Evolutionary conservation across 1,140 invertebrate species (phyloP).

Genomic region (Bombus cullumanus): DNA sequence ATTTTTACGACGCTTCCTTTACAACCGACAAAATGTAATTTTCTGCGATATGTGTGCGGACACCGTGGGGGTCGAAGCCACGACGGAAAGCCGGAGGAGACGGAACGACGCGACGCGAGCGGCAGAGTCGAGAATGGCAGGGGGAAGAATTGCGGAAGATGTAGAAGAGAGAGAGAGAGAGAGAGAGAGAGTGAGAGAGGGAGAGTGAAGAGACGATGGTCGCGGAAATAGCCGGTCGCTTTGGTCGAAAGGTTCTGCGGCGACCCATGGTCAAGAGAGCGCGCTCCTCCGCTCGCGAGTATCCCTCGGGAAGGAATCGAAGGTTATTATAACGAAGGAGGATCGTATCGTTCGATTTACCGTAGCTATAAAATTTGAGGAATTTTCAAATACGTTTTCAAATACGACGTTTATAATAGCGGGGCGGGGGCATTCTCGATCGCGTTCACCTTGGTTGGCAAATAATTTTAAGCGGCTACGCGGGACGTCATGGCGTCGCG

Average conservation of each 20-base stretch:
- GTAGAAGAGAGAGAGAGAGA: too few relatives aligned
- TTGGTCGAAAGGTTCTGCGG: constrained; percentile 5
- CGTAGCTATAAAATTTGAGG: constrained; percentile 56
- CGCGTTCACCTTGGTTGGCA: neutral
- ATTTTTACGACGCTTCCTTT: constrained; percentile 81
- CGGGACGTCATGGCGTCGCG: constrained; percentile 39
- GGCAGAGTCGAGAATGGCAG: neutral
- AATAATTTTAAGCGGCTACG: constrained; percentile 38
- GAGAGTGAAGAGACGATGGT: neutral
- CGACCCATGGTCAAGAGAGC: neutral
- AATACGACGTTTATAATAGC: constrained; percentile 37
- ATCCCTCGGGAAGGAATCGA: constrained; percentile 29
- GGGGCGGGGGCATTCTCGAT: neutral
- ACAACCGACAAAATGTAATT: constrained; percentile 82
- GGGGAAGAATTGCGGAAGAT: neutral
- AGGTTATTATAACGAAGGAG: constrained; percentile 41
- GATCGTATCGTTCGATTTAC: constrained; percentile 54
- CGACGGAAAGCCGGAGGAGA: neutral
- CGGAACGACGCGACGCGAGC: neutral
- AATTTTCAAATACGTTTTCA: constrained; percentile 48
- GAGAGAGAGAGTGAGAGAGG: neutral
- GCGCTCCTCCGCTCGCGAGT: neutral
- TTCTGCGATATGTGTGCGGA: constrained; percentile 76
- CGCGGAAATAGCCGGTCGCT: constrained; percentile 39
- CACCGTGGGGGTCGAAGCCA: constrained; percentile 44